Conservation (phyloP, 1,140 invertebrate genomes). For the Bombus pascuorum region DNA sequence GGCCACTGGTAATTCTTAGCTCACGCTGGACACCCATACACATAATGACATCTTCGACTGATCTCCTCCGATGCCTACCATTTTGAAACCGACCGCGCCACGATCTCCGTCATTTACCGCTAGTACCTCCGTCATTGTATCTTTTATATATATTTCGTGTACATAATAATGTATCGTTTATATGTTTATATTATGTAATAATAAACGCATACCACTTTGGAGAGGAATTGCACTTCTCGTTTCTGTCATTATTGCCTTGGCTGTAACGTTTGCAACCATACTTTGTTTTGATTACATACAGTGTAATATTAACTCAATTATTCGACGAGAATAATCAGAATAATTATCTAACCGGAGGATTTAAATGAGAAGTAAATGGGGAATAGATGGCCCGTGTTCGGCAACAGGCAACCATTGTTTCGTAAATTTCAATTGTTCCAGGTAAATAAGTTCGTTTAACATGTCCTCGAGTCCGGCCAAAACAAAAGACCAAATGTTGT, state of each 20-base stretch:
- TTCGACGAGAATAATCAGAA: background rate
- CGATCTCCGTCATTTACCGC: slow-evolving; percentile 75
- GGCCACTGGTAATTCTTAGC: slow-evolving; percentile 64
- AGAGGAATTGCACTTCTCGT: slow-evolving; percentile 11
- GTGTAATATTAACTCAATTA: background rate
- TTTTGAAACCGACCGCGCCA: slow-evolving; percentile 65
- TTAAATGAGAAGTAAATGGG: background rate
- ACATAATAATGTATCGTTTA: slow-evolving; percentile 47
- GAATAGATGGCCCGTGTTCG: too few species aligned
- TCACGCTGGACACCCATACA: background rate
- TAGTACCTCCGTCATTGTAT: slow-evolving; percentile 68
- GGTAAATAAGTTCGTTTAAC: slow-evolving; percentile 30
- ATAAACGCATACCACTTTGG: slow-evolving; percentile 68
- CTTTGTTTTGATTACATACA: background rate
- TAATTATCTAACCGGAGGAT: background rate
- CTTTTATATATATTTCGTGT: slow-evolving; percentile 22
- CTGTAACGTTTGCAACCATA: background rate
- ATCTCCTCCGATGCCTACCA: slow-evolving; percentile 62
- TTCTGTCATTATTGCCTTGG: too few species aligned
- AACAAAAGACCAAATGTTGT: slow-evolving; percentile 12
- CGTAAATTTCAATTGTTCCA: slow-evolving; percentile 22
- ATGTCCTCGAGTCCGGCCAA: background rate
- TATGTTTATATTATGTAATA: slow-evolving; percentile 59
- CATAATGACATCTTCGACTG: slow-evolving; percentile 62
- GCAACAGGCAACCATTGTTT: background rate